Percentiles rank a stretch among this genome's conserved stretches.
phyloP scores from a whole-genome alignment of 2,888 invertebrate genomes.

The Lottia scabra region DNA sequence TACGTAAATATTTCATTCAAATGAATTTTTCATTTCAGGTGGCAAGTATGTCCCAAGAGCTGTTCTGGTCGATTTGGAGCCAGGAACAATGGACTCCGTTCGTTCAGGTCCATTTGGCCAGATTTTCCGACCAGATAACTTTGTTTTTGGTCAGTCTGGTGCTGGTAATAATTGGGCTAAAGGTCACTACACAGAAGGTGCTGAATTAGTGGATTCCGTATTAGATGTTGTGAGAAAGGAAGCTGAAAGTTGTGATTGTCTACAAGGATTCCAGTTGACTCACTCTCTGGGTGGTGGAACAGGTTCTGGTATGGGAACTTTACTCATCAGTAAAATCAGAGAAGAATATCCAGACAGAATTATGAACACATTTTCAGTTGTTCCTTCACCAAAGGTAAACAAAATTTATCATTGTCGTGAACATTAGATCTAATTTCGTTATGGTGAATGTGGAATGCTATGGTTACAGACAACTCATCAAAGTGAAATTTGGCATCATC shows the following conservation, averaged over 20 bases:
- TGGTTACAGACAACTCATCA: too few species aligned
- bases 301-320: background rate
- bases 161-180: slow-evolving; percentile 1
- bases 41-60: background rate
- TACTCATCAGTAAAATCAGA: background rate
- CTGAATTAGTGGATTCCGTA: background rate
- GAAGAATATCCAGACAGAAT: slow-evolving; percentile 4
- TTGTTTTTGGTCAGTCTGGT: background rate
- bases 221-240: background rate
- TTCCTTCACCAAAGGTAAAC: slow-evolving; percentile 2
- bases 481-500: too few species aligned
- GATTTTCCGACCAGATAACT: slow-evolving; percentile 4
- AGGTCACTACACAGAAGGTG: slow-evolving; percentile 3
- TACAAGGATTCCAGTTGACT: background rate
- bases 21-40: background rate
- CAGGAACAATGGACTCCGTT: background rate
- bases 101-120: background rate
- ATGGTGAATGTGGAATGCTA: too few species aligned
- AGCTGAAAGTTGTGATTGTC: background rate
- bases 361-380: slow-evolving; percentile 1
- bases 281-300: background rate
- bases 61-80: background rate
- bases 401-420: background rate
- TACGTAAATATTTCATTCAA: too few species aligned
- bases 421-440: too few species aligned